Conservation (phyloP, 1,140 invertebrate species). For the Saccostrea cuccullata region DNA sequence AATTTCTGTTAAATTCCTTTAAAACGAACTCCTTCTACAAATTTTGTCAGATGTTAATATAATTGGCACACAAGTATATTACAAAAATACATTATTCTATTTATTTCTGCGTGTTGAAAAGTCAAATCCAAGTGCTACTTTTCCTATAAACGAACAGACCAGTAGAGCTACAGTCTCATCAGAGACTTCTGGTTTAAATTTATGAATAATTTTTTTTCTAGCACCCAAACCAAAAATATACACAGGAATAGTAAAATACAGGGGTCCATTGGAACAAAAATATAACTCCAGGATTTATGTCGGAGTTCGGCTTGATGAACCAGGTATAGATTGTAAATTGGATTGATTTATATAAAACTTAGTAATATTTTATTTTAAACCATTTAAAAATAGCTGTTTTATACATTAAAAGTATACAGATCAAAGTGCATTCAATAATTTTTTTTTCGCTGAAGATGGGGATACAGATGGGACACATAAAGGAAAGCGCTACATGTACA, state of each 20-base stretch:
- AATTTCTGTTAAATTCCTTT: too few species aligned
- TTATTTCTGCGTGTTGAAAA: too few species aligned
- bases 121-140: too few species aligned
- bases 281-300: constrained; percentile 64
- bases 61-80: too few species aligned
- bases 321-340: constrained; percentile 14
- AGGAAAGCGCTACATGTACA: constrained; percentile 71
- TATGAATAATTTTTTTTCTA: constrained; percentile 49
- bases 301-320: constrained; percentile 69
- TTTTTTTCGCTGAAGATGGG: constrained; percentile 62
- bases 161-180: too few species aligned
- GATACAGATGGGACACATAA: constrained; percentile 70
- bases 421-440: neutral
- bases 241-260: constrained; percentile 72
- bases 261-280: constrained; percentile 63
- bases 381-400: neutral
- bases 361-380: too few species aligned
- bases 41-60: too few species aligned
- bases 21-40: too few species aligned
- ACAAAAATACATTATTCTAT: too few species aligned
- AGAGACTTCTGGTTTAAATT: too few species aligned
- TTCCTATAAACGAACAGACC: too few species aligned
- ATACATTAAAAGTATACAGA: too few species aligned
- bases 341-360: neutral
- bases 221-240: constrained; percentile 67